Conservation (phyloP, 1,140 invertebrate genomes). For the Aricia agestis region DNA sequence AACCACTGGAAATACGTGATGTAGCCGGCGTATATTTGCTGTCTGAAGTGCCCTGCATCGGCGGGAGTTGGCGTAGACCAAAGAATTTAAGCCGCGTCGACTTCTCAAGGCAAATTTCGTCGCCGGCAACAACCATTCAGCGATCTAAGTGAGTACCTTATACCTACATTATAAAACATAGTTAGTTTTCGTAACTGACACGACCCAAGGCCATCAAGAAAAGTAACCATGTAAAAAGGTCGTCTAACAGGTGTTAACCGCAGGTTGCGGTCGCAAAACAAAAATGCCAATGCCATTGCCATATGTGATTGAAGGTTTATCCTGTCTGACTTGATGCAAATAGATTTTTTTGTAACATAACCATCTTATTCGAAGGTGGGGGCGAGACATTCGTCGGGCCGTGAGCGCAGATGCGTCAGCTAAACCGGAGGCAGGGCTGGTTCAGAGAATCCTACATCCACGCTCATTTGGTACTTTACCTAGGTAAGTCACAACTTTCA, state of each 20-base stretch:
- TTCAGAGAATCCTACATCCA: constrained; percentile 39
- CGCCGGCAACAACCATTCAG: constrained; percentile 69
- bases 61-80: constrained; percentile 53
- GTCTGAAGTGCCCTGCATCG: constrained; percentile 50
- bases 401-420: constrained; percentile 54
- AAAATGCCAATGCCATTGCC: not conserved
- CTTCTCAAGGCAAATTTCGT: constrained; percentile 53
- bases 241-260: not conserved
- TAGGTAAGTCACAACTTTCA: constrained; percentile 27
- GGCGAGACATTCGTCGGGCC: constrained; percentile 53
- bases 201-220: too few relatives aligned
- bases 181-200: too few relatives aligned
- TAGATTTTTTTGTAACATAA: too few relatives aligned
- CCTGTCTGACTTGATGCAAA: not conserved
- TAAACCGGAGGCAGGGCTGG: constrained; percentile 40
- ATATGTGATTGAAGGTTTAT: not conserved
- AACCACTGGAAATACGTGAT: constrained; percentile 48
- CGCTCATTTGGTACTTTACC: constrained; percentile 40
- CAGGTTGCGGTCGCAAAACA: not conserved
- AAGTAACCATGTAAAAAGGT: not conserved
- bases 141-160: constrained; percentile 43
- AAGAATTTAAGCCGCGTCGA: constrained; percentile 29
- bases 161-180: not conserved
- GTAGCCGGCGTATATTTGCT: constrained; percentile 58
- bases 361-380: constrained; percentile 35